These are phyloP conservation scores for Nemoura dubitans DNA, from an alignment of 2,888 invertebrate genomes.

Conservation along the genomic window DNA sequence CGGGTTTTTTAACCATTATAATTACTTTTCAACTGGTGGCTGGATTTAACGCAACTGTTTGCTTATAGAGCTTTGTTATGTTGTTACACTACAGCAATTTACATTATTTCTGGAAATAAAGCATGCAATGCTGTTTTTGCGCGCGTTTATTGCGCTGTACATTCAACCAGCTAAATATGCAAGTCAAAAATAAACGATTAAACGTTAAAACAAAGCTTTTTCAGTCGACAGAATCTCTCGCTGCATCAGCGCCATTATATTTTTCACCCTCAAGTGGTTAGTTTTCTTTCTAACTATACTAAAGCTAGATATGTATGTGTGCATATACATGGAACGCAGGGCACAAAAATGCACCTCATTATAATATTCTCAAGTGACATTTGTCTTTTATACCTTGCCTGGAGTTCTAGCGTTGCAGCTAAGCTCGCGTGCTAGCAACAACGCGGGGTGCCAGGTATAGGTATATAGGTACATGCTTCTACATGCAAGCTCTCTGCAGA, in stretches of 20 bases:
- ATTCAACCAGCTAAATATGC: not conserved
- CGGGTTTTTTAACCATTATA: not conserved
- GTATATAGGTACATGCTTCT: not conserved
- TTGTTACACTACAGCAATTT: not conserved
- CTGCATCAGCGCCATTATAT: not conserved
- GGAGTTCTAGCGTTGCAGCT: not conserved
- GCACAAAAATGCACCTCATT: not conserved
- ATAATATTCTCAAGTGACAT: constrained; percentile 12
- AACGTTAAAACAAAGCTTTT: not conserved
- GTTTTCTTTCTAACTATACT: no score
- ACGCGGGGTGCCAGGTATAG: no score
- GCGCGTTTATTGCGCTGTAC: not conserved
- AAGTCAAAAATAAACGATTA: not conserved
- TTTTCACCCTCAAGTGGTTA: not conserved
- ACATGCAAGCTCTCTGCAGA: not conserved
- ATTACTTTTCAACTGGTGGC: not conserved
- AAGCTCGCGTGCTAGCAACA: not conserved
- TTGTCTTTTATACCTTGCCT: not conserved
- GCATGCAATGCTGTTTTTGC: constrained; percentile 3
- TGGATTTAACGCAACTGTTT: no score
- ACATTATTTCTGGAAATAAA: not conserved
- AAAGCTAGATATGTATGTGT: no score
- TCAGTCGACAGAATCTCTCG: not conserved
- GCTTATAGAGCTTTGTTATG: not conserved
- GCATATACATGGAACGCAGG: not conserved